Conservation (phyloP, 1,140 invertebrate species). For the Acromyrmex echinatior region DNA sequence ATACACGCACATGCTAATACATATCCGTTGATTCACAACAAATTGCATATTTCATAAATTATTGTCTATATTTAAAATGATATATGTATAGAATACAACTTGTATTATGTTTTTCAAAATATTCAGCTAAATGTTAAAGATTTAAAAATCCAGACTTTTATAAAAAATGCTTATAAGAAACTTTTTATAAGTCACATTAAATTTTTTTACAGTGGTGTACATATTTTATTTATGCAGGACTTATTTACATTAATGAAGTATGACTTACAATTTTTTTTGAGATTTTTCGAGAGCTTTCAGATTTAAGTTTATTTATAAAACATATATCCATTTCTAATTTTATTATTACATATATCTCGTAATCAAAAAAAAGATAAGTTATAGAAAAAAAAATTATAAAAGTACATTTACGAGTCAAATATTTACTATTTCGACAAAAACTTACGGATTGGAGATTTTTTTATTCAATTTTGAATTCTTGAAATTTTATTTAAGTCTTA, state of each 20-base stretch:
- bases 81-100: neutral
- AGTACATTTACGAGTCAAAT: too few species aligned
- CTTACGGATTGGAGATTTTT: neutral
- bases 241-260: neutral
- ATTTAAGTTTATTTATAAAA: neutral
- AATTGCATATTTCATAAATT: too few species aligned
- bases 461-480: neutral
- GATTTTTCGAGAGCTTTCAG: neutral
- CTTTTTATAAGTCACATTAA: neutral
- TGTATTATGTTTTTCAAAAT: neutral
- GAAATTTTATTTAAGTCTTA: neutral
- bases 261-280: neutral
- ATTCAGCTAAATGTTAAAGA: neutral
- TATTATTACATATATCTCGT: neutral
- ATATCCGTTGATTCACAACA: neutral
- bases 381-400: neutral
- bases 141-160: neutral
- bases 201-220: neutral
- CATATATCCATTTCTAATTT: neutral
- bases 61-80: neutral
- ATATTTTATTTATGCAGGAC: neutral
- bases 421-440: neutral
- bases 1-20: neutral
- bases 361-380: constrained; percentile 1
- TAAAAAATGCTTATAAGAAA: neutral